A percentile compares a stretch with the other conserved stretches of the same genome.
These are phyloP conservation scores for Dioctria rufipes DNA, from an alignment of 2,888 invertebrate species.

Conservation along the genomic window DNA sequence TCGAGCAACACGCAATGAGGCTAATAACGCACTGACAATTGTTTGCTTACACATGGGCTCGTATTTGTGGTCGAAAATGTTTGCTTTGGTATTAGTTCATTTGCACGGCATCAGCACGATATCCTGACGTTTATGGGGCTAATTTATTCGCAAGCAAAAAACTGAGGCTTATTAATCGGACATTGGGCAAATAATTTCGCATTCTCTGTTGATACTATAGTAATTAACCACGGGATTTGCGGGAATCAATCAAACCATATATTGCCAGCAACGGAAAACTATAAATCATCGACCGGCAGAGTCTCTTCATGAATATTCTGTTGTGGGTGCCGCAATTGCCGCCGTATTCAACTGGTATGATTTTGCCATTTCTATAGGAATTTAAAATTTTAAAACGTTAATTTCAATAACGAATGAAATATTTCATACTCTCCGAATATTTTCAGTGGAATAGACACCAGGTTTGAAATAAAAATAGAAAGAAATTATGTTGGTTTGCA, in stretches of 20 bases:
- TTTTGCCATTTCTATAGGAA: too few relatives aligned
- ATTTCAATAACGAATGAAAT: too few relatives aligned
- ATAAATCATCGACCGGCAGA: not conserved
- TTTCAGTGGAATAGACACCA: too few relatives aligned
- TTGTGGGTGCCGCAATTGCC: not conserved
- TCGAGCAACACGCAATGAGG: conserved; percentile 3
- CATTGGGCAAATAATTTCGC: not conserved
- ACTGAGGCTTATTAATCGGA: not conserved
- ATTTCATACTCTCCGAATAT: too few relatives aligned
- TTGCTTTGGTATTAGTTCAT: not conserved
- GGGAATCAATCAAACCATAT: conserved; percentile 1
- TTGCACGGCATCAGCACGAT: not conserved
- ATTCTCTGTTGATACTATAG: not conserved
- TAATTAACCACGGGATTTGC: conserved; percentile 7
- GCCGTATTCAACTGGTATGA: not conserved
- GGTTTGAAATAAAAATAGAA: too few relatives aligned
- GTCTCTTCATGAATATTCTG: not conserved
- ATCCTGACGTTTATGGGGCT: not conserved
- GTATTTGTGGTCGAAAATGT: conserved; percentile 2
- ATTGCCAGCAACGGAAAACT: not conserved
- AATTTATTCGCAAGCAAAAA: conserved; percentile 2
- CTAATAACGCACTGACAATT: conserved; percentile 8
- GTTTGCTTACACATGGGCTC: conserved; percentile 6
- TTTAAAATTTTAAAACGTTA: too few relatives aligned
- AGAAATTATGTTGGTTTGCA: too few relatives aligned